Base-by-base conservation (phyloP, 2,113 vertebrate genomes). In the Piaya cayana region DNA sequence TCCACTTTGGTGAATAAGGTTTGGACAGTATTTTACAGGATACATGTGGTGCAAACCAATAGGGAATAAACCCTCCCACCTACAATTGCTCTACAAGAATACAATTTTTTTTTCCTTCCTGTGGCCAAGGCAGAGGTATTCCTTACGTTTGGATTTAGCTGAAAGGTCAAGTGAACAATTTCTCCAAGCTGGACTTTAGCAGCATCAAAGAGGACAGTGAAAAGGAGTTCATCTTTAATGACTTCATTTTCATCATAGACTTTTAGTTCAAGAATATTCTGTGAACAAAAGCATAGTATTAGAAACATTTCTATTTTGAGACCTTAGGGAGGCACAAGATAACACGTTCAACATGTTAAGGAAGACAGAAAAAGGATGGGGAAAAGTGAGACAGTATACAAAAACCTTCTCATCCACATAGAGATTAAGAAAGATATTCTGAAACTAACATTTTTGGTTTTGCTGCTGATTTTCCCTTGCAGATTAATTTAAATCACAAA, bases 261-360 rank as follows among this genome's bases (percentile, higher is more conserved):
- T 39, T 89, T 97, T 53, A 98, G 62, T 59, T 98, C 98, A 70
- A 98, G 96, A 95, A 98, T 59, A 45, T 98, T 98, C 98, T 98
- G 94, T 49, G 91, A 88, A 92, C 20, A 92, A 17, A 88, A 12
- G 11, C 36, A 53, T 25, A 69, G 30, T 37, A 50, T 94, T 59
- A 83, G 42, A 22, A 82, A 52, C 16, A 50, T 47, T 15, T 39
- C 55, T 50, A 42, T 62, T 34, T 45, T 69, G 50, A 77, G 59
- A 80, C 17, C 4, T 86, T 76, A 29, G 1, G 2, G 23, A 87
- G 23, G 14, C 20, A 76, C 8, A 42, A 75, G 23, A 23, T n/a
- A 7, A 71, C 1, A 1, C 59, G 14, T 16, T 83, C 36, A 50
- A 56, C 14, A 15, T 12, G 7, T 52, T 37, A 82, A 67, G 19